Evolutionary conservation across 2,797 vertebrate species (phyloP).

Genomic region (Discoglossus pictus): DNA sequence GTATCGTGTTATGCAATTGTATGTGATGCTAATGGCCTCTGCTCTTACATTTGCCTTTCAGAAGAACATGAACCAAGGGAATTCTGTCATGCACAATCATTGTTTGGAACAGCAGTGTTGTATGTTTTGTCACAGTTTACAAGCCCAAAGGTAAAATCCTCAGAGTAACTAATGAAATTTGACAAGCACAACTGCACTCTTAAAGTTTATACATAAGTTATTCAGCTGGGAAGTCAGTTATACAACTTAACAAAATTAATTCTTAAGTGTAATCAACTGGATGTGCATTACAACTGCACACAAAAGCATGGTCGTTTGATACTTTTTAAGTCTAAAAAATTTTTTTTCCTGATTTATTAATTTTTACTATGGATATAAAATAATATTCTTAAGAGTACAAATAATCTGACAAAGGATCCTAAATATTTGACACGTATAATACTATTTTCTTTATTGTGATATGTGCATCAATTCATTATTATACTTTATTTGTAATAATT

Average conservation of each 20-base stretch:
- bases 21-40: constrained; percentile 60
- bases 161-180: constrained; percentile 62
- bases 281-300: too few relatives aligned
- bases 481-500: too few relatives aligned
- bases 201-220: constrained; percentile 56
- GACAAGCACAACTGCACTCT: constrained; percentile 64
- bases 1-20: constrained; percentile 60
- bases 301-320: too few relatives aligned
- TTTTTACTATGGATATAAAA: too few relatives aligned
- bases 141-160: constrained; percentile 60
- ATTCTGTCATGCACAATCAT: constrained; percentile 73
- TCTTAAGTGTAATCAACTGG: too few relatives aligned
- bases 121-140: constrained; percentile 64
- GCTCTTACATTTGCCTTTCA: constrained; percentile 59
- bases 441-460: too few relatives aligned
- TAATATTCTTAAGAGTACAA: too few relatives aligned
- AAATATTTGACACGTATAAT: too few relatives aligned
- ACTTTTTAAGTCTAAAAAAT: too few relatives aligned
- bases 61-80: constrained; percentile 58
- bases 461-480: too few relatives aligned
- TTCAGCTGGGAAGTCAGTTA: constrained; percentile 52
- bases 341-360: too few relatives aligned
- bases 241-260: constrained; percentile 52
- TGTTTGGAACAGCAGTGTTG: constrained; percentile 61
- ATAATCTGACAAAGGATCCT: too few relatives aligned